Conservation (phyloP, 2,888 invertebrate genomes). For the Heliconius hortense region DNA sequence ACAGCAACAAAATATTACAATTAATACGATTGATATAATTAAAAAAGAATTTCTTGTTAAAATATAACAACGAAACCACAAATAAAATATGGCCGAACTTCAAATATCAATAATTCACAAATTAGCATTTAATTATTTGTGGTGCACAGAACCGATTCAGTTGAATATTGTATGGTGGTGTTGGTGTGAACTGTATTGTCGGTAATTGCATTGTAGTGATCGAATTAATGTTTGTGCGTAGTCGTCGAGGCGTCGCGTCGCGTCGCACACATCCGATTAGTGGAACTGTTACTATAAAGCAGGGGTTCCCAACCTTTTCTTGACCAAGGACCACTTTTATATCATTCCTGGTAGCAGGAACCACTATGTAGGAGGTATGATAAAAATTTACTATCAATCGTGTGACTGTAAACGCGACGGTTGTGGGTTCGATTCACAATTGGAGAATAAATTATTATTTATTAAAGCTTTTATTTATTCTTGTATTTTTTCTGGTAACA, state of each 20-base stretch:
- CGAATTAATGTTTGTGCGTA: conserved; percentile 60
- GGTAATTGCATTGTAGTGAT: conserved; percentile 67
- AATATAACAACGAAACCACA: not conserved
- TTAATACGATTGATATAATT: too few species aligned
- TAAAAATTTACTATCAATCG: too few species aligned
- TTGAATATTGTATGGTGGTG: conserved; percentile 48
- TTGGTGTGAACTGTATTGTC: conserved; percentile 55
- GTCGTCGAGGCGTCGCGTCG: conserved; percentile 47
- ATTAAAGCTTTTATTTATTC: too few species aligned
- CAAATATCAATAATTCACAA: conserved; percentile 38
- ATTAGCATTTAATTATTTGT: conserved; percentile 41
- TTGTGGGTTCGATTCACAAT: too few species aligned
- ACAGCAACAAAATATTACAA: too few species aligned
- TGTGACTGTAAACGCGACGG: too few species aligned
- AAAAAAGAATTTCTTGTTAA: conserved; percentile 11
- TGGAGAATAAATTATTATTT: too few species aligned
- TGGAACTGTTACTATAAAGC: conserved; percentile 41
- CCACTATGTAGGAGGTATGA: too few species aligned
- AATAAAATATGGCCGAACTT: conserved; percentile 20
- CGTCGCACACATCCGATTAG: conserved; percentile 65
- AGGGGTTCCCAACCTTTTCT: too few species aligned
- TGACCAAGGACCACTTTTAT: too few species aligned
- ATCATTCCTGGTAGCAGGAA: too few species aligned
- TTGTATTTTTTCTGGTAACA: too few species aligned
- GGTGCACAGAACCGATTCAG: conserved; percentile 43